Evolutionary conservation across 2,888 invertebrate species (phyloP), one percentile per base, ranked within the genome.

Genomic region (Drosophila seclusa): DNA sequence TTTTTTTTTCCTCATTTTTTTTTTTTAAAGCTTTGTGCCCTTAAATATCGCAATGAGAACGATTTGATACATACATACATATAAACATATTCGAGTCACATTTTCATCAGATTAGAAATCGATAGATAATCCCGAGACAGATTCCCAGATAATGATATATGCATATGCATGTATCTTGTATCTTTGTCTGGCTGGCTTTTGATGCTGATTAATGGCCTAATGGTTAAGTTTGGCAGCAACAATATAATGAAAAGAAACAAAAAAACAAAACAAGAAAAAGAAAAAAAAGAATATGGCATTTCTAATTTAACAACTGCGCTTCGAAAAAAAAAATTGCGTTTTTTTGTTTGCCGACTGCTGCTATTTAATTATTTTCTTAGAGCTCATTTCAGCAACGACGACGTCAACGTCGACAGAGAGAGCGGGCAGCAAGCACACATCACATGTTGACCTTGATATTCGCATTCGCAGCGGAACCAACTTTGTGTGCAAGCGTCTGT

Each of bases 401-500:
- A 21, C 48, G 48, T n/a, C 52, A 40, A 40, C 60, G 54, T 21
- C 29, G 32, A 45, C 38, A 38, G 76, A 57, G 64, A 29, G 38
- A 40, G 55, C 54, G 61, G 52, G 62, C 68, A 62, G 60, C 55
- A 60, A 61, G 53, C 80, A 76, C 81, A 87, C 81, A 83, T 85
- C 87, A 85, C 89, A 83, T 77, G 85, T 80, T 89, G 91, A 91
- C 91, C 91, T 91, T 91, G 91, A 91, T 89, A 87, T 89, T 90
- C 91, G 91, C 91, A 90, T 87, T 91, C 91, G 89, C 91, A 89
- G 89, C 91, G 90, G 90, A 91, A 91, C 91, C 76, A 89, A 81
- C 80, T 73, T 73, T 69, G 78, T 71, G 65, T 73, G 80, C 58
- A 64, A 62, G 54, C 48, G 64, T 53, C 32, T 59, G 54, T 65